Percentiles rank a stretch among this genome's conserved stretches.
phyloP scores from a whole-genome alignment of 2,888 invertebrate genomes.

The Dryobotodes eremita region DNA sequence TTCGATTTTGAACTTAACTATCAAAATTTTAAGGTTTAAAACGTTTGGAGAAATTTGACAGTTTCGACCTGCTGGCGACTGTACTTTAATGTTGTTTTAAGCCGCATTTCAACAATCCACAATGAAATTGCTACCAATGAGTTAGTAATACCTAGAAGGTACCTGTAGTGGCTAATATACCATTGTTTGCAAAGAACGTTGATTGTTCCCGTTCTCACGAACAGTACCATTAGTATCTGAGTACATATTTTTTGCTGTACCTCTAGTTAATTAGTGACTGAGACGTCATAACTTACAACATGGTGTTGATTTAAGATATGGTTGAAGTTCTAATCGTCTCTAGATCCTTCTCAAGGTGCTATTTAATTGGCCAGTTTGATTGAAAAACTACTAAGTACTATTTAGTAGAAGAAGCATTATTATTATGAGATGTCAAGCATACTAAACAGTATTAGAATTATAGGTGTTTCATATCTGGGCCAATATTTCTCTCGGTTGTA shows the following conservation, averaged over 20 bases:
- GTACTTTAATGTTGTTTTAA: constrained; percentile 14
- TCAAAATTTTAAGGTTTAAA: too few species aligned
- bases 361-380: background rate
- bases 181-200: constrained; percentile 46
- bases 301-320: background rate
- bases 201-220: constrained; percentile 54
- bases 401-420: background rate
- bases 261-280: constrained; percentile 10
- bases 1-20: too few species aligned
- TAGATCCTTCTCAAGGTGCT: background rate
- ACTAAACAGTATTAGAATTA: background rate
- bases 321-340: background rate
- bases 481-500: background rate
- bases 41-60: too few species aligned
- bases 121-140: constrained; percentile 7
- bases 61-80: too few species aligned
- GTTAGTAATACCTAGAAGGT: background rate
- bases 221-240: background rate
- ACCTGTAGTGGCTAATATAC: constrained; percentile 11
- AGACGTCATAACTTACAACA: constrained; percentile 8
- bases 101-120: constrained; percentile 35
- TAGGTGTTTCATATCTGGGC: background rate
- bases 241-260: background rate
- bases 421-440: background rate
- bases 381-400: background rate